Conservation (phyloP, 2,888 invertebrate species). For the Epinotia nisella region DNA sequence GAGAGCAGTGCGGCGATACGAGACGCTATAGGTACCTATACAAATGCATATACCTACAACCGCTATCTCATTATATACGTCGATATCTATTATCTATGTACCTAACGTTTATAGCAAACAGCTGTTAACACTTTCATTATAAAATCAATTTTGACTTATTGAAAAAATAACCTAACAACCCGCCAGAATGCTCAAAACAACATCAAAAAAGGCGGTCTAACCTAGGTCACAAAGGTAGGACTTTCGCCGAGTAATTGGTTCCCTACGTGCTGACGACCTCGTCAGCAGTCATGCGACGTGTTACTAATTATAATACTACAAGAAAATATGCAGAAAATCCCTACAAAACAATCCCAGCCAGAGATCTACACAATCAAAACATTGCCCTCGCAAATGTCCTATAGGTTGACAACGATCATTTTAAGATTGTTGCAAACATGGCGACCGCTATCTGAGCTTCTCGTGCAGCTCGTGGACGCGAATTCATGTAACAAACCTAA, state of each 20-base stretch:
- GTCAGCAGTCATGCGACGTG: slow-evolving; percentile 61
- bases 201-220: slow-evolving; percentile 68
- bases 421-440: slow-evolving; percentile 84
- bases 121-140: slow-evolving; percentile 52
- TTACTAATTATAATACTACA: slow-evolving; percentile 54
- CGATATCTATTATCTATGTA: slow-evolving; percentile 51
- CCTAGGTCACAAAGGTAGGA: slow-evolving; percentile 77
- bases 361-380: slow-evolving; percentile 66
- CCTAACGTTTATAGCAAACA: slow-evolving; percentile 50
- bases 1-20: slow-evolving; percentile 60
- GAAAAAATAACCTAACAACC: slow-evolving; percentile 74
- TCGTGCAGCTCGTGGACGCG: slow-evolving; percentile 76
- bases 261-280: slow-evolving; percentile 62
- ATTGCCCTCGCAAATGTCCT: slow-evolving; percentile 70
- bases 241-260: slow-evolving; percentile 70
- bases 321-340: slow-evolving; percentile 55
- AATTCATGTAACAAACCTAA: slow-evolving; percentile 82
- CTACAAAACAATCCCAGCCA: slow-evolving; percentile 58
- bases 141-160: slow-evolving; percentile 54
- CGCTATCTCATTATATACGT: slow-evolving; percentile 54
- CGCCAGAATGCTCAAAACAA: slow-evolving; percentile 64
- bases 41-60: slow-evolving; percentile 50
- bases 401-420: slow-evolving; percentile 75
- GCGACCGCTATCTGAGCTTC: slow-evolving; percentile 85
- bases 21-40: slow-evolving; percentile 55